Evolutionary conservation across 1,140 invertebrate genomes (phyloP).

Genomic region (Atta colombica): DNA sequence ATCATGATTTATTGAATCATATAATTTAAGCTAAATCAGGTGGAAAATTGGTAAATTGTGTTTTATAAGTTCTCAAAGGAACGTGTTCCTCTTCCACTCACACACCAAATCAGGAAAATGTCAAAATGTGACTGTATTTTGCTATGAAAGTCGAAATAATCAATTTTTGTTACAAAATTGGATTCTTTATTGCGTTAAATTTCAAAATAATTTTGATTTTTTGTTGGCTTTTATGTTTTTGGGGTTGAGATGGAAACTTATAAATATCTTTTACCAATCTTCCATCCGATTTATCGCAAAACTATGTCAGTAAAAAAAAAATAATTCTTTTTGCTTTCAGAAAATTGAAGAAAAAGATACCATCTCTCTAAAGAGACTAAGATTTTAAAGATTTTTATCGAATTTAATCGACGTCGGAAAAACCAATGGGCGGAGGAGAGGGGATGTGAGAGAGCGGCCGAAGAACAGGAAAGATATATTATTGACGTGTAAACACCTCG

Average conservation of each 20-base stretch:
- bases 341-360: constrained; percentile 6
- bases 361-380: background rate
- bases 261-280: background rate
- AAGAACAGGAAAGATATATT: constrained; percentile 81
- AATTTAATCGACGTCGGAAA: constrained; percentile 47
- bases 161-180: too few relatives aligned
- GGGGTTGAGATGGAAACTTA: background rate
- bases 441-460: constrained; percentile 76
- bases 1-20: background rate
- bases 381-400: background rate
- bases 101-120: too few relatives aligned
- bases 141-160: too few relatives aligned
- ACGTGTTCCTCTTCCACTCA: background rate
- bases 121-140: too few relatives aligned
- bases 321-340: background rate
- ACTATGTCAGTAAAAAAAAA: too few relatives aligned
- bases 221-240: too few relatives aligned
- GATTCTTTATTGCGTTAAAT: too few relatives aligned
- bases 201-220: too few relatives aligned
- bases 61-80: background rate
- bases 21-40: background rate
- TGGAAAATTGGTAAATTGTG: background rate
- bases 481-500: constrained; percentile 84
- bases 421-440: constrained; percentile 5
- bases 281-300: constrained; percentile 5